phyloP scores from a whole-genome alignment of 2,888 invertebrate genomes.

The Metallyticus violacea region DNA sequence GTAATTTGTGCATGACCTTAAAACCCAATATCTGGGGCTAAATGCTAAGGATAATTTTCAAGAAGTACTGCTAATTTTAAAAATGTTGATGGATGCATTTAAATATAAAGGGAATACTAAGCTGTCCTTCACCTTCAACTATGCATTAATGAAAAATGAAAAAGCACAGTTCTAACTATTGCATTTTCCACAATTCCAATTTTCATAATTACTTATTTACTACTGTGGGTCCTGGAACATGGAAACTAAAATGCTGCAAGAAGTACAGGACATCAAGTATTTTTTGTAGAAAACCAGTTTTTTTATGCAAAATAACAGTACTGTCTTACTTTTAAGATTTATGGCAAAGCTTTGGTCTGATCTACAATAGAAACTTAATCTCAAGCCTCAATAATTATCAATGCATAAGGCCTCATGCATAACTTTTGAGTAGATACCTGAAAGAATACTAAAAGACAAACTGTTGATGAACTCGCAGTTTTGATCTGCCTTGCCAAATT shows the following conservation, averaged over 20 bases:
- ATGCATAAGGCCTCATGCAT: background rate
- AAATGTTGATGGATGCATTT: background rate
- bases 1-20: background rate
- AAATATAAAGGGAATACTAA: background rate
- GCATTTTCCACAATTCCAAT: background rate
- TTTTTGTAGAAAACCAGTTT: no score
- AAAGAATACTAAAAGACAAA: no score
- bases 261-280: background rate
- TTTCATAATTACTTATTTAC: no score
- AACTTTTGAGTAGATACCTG: background rate
- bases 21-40: background rate
- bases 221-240: background rate
- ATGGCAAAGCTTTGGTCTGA: no score
- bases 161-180: background rate
- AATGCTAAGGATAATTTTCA: background rate
- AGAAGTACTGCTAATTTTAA: background rate
- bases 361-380: background rate
- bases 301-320: no score
- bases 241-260: background rate
- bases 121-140: background rate
- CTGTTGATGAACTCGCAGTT: no score
- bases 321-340: no score
- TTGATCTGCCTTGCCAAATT: no score
- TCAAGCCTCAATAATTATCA: background rate
- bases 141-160: background rate